Conservation (phyloP, 2,888 invertebrate genomes). For the Ophion obscuratus region DNA sequence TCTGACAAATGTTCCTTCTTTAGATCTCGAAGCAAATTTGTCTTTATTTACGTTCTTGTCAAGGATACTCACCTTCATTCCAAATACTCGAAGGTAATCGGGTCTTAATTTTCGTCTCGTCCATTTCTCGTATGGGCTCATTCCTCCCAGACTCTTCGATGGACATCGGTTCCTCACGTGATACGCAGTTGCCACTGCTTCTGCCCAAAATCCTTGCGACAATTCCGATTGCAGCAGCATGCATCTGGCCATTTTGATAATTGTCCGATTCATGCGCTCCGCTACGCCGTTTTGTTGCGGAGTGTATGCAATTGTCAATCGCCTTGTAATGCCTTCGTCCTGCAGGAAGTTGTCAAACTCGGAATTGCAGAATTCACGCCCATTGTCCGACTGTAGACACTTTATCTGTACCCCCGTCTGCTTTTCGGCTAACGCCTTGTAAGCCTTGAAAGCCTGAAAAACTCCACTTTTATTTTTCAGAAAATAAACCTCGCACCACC, state of each 20-base stretch:
- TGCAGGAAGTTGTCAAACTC: slow-evolving; percentile 61
- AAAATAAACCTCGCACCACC: slow-evolving; percentile 68
- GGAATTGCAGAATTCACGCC: slow-evolving; percentile 61
- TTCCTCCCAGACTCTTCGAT: slow-evolving; percentile 51
- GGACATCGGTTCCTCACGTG: slow-evolving; percentile 68
- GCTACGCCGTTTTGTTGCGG: slow-evolving; percentile 68
- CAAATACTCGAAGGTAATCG: slow-evolving; percentile 58
- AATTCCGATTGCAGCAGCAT: slow-evolving; percentile 68
- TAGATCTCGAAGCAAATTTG: slow-evolving; percentile 63
- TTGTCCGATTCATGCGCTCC: slow-evolving; percentile 69
- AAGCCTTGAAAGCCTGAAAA: slow-evolving; percentile 42
- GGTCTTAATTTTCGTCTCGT: slow-evolving; percentile 48
- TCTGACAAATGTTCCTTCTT: slow-evolving; percentile 63
- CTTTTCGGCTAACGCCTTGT: slow-evolving; percentile 35
- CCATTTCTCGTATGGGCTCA: slow-evolving; percentile 65
- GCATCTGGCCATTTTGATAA: slow-evolving; percentile 71
- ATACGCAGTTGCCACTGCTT: slow-evolving; percentile 70
- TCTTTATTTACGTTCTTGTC: slow-evolving; percentile 53
- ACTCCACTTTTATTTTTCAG: slow-evolving; percentile 44
- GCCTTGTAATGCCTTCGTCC: slow-evolving; percentile 45
- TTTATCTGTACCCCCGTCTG: slow-evolving; percentile 59
- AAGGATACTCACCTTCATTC: slow-evolving; percentile 56
- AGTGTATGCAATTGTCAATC: slow-evolving; percentile 61
- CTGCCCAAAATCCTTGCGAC: slow-evolving; percentile 71
- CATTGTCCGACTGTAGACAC: slow-evolving; percentile 56